Base-by-base conservation (phyloP, 2,797 vertebrate species). In the Tinamus major region DNA sequence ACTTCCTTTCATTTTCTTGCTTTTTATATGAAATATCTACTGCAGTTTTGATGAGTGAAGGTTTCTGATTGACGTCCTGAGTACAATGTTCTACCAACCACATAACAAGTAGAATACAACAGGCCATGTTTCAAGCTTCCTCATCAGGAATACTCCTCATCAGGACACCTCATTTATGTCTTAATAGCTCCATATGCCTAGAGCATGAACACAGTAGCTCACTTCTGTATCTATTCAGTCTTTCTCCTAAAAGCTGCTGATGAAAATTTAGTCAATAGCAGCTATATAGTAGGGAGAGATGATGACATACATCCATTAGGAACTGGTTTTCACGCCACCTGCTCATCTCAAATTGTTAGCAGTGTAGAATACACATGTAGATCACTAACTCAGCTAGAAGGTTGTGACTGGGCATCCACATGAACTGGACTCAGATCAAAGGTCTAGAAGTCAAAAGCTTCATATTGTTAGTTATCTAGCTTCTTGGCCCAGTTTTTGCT, bases 141-240 rank as follows among this genome's bases (percentile, higher is more conserved):
- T 92, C 78, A 75, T 85, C 79, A 90, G 75, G 20, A 87, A 10
- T 19, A 4, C 56, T 85, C 64, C 90, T 41, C 87, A 77, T 78
- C 90, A 85, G 87, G 89, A 65, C 74, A 79, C 76, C 86, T 94
- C 88, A 71, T 87, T 93, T 92, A 39, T 83, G 75, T 71, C 93
- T 37, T 0, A 19, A 24, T 80, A 89, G 90, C 85, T 92, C 72
- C 68, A 58, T 1, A 33, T 82, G 86, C 78, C 71, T 8, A 18
- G 84, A 85, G 84, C 31, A 94, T 84, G 61, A 84, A 74, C 80
- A 71, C 59, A 62, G 83, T 78, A 82, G 49, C 46, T 94, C 86
- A 65, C 67, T 94, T 89, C 76, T 92, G 13, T 49, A 70, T 48
- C 90, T 46, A 92, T 90, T 94, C 92, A 93, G 58, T 68, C 56